Conservation (phyloP, 2,113 vertebrate genomes). For the Rynchops niger region DNA sequence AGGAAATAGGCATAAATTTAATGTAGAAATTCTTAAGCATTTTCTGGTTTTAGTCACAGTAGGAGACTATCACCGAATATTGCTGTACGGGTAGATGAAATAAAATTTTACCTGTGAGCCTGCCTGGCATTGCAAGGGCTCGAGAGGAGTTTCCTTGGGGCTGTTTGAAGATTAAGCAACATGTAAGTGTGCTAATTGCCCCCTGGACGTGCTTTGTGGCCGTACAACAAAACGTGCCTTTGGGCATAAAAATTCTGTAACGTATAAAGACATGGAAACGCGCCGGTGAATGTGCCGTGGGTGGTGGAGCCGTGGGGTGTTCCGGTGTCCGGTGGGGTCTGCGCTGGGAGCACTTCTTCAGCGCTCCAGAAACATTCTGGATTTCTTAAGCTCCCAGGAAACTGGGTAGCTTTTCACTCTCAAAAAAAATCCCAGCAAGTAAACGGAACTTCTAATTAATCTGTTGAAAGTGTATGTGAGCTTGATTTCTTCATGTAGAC, state of each 20-base stretch:
- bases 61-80: neutral
- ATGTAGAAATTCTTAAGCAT: conserved; percentile 42
- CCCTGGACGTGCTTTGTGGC: neutral
- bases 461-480: neutral
- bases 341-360: neutral
- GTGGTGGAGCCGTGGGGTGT: too few species aligned
- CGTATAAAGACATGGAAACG: neutral
- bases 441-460: neutral
- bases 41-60: conserved; percentile 60
- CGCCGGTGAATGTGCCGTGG: neutral
- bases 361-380: neutral
- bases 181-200: neutral
- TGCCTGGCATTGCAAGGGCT: neutral
- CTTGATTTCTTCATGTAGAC: neutral
- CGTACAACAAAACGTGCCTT: neutral
- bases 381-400: neutral
- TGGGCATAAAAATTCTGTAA: neutral
- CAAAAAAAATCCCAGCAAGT: neutral
- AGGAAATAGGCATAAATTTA: conserved; percentile 45
- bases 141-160: neutral
- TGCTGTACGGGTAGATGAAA: neutral
- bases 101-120: neutral
- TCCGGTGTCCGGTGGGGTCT: neutral
- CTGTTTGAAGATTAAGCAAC: neutral
- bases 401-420: neutral